Evolutionary conservation across 2,797 vertebrate species (phyloP).

Genomic region (Moxostoma hubbsi): DNA sequence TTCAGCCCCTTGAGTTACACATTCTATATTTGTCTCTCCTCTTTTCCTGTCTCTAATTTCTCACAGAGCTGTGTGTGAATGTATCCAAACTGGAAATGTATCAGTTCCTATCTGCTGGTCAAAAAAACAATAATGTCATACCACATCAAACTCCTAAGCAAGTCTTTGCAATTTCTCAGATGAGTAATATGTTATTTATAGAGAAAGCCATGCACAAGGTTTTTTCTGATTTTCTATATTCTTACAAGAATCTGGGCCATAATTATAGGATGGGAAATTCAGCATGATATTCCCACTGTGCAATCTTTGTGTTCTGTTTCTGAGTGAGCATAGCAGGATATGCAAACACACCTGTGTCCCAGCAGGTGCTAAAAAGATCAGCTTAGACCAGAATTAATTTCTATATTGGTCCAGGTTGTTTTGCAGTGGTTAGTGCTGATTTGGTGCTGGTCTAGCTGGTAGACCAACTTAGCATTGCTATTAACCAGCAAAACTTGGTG

Average conservation of each 20-base stretch:
- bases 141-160: constrained; percentile 15
- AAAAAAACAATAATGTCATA: constrained; percentile 34
- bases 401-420: no score
- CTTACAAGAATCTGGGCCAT: constrained; percentile 38
- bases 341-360: constrained; percentile 65
- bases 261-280: constrained; percentile 55
- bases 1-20: constrained; percentile 35
- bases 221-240: constrained; percentile 38
- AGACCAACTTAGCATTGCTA: no score
- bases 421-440: no score
- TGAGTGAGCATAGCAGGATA: constrained; percentile 53
- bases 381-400: no score
- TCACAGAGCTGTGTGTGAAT: neutral
- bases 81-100: constrained; percentile 10
- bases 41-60: constrained; percentile 14
- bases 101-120: neutral
- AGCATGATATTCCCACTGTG: constrained; percentile 51
- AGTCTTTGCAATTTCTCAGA: constrained; percentile 31
- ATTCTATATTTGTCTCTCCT: constrained; percentile 45
- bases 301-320: constrained; percentile 38
- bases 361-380: constrained; percentile 38
- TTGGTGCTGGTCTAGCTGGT: no score
- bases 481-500: no score
- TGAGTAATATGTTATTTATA: constrained; percentile 46
- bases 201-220: constrained; percentile 29